Conservation (phyloP, 2,113 vertebrate species). For the Pipra filicauda region DNA sequence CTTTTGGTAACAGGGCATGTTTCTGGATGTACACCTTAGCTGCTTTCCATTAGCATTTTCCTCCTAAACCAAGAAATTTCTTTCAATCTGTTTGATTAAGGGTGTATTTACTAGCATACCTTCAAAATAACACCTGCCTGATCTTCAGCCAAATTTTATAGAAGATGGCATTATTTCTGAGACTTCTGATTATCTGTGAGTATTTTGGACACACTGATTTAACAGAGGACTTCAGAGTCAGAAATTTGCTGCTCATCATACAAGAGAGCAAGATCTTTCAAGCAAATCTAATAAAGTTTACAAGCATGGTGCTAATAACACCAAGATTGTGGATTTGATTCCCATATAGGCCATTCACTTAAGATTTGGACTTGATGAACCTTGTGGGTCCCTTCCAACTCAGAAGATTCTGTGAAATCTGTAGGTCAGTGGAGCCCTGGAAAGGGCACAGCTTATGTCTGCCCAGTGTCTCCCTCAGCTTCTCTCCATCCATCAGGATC, state of each 20-base stretch:
- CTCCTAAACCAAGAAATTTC: not conserved
- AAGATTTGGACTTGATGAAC: not conserved
- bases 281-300: not conserved
- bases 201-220: not conserved
- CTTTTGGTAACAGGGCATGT: not conserved
- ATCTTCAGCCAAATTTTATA: not conserved
- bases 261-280: not conserved
- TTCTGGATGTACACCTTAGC: not conserved
- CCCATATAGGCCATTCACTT: not conserved
- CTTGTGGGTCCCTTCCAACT: not conserved
- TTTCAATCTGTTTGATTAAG: not conserved
- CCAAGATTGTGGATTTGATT: not conserved
- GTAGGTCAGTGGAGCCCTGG: not conserved
- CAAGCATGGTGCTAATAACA: not conserved
- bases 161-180: not conserved
- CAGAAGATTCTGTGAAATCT: not conserved
- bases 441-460: not conserved
- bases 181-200: not conserved
- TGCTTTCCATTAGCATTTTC: not conserved
- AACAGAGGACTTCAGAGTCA: not conserved
- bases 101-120: not conserved
- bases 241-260: not conserved
- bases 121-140: not conserved
- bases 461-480: not conserved
- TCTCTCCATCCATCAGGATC: not conserved